Conservation (phyloP, 2,113 vertebrate species). For the Esox niger region DNA sequence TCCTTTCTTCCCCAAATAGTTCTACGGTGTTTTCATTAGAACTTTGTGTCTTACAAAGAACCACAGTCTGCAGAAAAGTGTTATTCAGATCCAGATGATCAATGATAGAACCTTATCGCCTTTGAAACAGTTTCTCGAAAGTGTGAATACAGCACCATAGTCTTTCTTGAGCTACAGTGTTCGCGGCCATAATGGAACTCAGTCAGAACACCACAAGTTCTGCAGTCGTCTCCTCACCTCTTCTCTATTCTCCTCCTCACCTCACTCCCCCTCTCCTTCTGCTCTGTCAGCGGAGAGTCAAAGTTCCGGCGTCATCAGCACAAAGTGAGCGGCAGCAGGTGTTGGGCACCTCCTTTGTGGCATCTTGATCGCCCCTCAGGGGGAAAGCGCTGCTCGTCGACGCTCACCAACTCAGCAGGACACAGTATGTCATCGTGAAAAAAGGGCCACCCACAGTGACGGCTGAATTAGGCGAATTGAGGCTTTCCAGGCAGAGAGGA, state of each 20-base stretch:
- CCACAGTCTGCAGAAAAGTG: too few relatives aligned
- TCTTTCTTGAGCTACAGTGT: not conserved
- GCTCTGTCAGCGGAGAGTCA: constrained; percentile 60
- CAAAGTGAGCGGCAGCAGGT: constrained; percentile 71
- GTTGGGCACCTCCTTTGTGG: constrained; percentile 61
- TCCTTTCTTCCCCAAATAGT: too few relatives aligned
- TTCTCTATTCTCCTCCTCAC: constrained; percentile 18
- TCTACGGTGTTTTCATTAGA: too few relatives aligned
- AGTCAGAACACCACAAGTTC: constrained; percentile 20
- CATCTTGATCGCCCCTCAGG: constrained; percentile 66
- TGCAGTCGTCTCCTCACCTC: constrained; percentile 17
- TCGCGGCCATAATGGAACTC: constrained; percentile 40
- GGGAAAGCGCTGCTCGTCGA: constrained; percentile 46
- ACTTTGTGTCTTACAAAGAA: too few relatives aligned
- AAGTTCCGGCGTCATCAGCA: constrained; percentile 69
- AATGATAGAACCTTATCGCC: too few relatives aligned
- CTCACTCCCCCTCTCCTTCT: constrained; percentile 52
- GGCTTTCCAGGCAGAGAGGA: constrained; percentile 52
- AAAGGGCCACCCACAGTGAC: constrained; percentile 54
- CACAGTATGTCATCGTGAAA: constrained; percentile 63
- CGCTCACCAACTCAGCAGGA: constrained; percentile 52
- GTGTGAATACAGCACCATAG: not conserved
- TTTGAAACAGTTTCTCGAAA: too few relatives aligned
- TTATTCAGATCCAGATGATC: too few relatives aligned
- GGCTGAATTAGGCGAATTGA: constrained; percentile 74